Evolutionary conservation across 2,888 invertebrate species (phyloP).

Genomic region (Hanleya hanleyi): DNA sequence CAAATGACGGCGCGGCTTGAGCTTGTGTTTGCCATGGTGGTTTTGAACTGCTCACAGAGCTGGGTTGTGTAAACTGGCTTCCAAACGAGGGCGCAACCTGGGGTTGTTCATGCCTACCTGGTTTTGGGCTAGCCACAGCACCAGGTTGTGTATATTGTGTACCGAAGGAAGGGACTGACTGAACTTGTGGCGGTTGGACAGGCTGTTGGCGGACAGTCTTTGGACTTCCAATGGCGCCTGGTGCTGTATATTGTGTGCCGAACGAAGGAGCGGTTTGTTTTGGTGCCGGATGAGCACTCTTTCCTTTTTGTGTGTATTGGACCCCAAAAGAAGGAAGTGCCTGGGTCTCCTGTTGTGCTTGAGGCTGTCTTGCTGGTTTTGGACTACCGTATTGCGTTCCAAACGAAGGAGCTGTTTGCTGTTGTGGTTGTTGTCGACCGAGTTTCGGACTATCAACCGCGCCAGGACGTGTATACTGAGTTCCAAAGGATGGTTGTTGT

Average conservation of each 20-base stretch:
- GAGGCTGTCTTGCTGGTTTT: neutral
- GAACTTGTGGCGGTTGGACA: neutral
- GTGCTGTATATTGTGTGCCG: neutral
- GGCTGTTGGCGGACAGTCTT: neutral
- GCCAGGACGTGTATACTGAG: neutral
- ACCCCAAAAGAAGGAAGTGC: neutral
- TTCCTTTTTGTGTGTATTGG: neutral
- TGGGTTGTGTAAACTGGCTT: neutral
- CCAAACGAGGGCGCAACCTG: neutral
- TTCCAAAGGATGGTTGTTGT: neutral
- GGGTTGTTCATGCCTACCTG: neutral
- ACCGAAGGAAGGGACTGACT: neutral
- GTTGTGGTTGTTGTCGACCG: neutral
- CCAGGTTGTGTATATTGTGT: neutral
- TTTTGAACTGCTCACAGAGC: neutral
- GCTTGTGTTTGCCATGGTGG: neutral
- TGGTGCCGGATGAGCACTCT: neutral
- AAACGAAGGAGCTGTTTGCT: neutral
- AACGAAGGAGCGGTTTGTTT: neutral
- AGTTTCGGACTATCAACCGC: neutral
- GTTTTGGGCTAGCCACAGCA: neutral
- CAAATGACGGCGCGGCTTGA: neutral
- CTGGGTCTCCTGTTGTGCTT: neutral
- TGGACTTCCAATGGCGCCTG: neutral
- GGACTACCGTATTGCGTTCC: neutral